phyloP scores from a whole-genome alignment of 2,797 vertebrate genomes.

The Gallinago nigripennis region DNA sequence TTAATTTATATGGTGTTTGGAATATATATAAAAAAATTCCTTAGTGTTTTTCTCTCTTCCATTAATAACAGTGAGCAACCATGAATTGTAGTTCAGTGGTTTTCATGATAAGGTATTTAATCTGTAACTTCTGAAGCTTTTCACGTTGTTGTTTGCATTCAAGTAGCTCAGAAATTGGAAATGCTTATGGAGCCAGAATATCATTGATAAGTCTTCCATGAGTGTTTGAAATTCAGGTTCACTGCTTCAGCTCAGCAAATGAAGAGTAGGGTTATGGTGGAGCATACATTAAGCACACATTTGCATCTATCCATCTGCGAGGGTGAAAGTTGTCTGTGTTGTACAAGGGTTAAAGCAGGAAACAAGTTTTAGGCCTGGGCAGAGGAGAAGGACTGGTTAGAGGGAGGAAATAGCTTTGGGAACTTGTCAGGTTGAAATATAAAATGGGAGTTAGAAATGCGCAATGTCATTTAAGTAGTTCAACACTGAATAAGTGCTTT shows the following conservation, averaged over 20 bases:
- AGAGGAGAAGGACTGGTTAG: neutral
- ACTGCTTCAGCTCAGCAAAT: neutral
- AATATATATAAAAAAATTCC: neutral
- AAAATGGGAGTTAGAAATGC: neutral
- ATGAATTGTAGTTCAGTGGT: neutral
- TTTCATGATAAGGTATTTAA: neutral
- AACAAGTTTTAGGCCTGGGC: neutral
- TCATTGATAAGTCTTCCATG: neutral
- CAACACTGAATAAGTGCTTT: neutral
- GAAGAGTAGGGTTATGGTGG: neutral
- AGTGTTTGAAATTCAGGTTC: neutral
- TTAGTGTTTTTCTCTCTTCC: neutral
- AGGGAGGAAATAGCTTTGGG: neutral
- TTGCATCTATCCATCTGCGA: neutral
- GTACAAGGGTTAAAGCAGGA: neutral
- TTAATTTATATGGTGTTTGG: rapidly evolving
- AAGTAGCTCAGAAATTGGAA: neutral
- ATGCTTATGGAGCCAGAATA: neutral
- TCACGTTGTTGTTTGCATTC: neutral
- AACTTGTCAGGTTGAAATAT: neutral
- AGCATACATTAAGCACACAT: rapidly evolving
- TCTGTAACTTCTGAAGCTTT: neutral
- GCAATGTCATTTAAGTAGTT: neutral
- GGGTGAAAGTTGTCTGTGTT: neutral
- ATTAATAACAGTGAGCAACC: neutral